Evolutionary conservation across 2,888 invertebrate species (phyloP), one percentile per base, ranked within the genome.

Genomic region (Drosophila melanocephala): DNA sequence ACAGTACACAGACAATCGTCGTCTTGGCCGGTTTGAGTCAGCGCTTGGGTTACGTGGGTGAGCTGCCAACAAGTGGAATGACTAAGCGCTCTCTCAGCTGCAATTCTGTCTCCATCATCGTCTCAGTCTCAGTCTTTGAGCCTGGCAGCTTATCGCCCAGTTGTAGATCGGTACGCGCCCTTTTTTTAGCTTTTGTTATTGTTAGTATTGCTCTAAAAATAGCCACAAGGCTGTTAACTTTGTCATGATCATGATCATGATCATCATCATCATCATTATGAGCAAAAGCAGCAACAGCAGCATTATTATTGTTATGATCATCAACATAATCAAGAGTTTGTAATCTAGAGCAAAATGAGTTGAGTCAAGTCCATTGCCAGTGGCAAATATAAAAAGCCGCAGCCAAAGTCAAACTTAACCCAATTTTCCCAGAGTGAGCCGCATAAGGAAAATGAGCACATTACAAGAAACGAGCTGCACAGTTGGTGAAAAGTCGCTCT

Each of bases 371-470:
- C 79, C 75, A 84, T 72, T 83, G 75, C 77, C 77, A 79, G 68
- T 72, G 55, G 19, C 60, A 69, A 35, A 60, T 70, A 65, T 37
- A 44, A 28, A 42, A 44, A 35, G 50, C 30, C 37, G 62, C 57
- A 60, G 59, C 63, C 68, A 79, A 82, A 76, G 75, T 77, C 81
- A 76, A 86, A 83, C 81, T 75, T 90, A 89, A 89, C 89, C 89
- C 89, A 89, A 89, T 89, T 88, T 88, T 83, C 66, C 64, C 63
- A 65, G 50, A 26, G 39, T 60, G 73, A 22, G 85, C 85, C 88
- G 72, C 76, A 87, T 81, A 90, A 86, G 89, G 89, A 90, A 91
- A 89, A 91, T 91, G 88, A 90, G 89, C 89, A 89, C 89, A 89
- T 87, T 83, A 79, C 81, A 77, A 76, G 80, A 83, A 80, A 81